Evolutionary conservation across 2,113 vertebrate genomes (phyloP).

Genomic region (Caretta caretta): DNA sequence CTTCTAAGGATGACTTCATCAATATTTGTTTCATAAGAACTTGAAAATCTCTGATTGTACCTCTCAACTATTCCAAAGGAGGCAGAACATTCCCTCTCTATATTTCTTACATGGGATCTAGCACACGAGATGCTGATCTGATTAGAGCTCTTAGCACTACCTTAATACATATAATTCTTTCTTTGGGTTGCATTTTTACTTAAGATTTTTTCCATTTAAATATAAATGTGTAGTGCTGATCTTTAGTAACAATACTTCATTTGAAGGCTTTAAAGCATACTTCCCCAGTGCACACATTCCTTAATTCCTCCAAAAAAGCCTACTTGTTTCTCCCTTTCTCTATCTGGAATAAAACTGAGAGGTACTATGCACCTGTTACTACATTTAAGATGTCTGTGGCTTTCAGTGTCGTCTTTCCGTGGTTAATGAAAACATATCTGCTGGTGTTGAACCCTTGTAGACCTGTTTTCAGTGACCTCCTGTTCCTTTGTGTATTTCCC

Average conservation of each 20-base stretch:
- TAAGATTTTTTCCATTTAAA: neutral
- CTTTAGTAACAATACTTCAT: neutral
- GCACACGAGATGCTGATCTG: neutral
- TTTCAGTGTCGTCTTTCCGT: neutral
- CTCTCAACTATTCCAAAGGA: conserved; percentile 35
- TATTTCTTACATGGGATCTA: neutral
- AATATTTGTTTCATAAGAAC: conserved; percentile 8
- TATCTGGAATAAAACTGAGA: neutral
- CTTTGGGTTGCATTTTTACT: neutral
- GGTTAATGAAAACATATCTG: neutral
- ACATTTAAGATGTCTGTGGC: neutral
- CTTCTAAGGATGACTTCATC: neutral
- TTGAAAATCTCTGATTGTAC: conserved; percentile 24
- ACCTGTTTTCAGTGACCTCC: conserved; percentile 5
- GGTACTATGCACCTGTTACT: neutral
- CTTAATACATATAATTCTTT: neutral
- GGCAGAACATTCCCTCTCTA: conserved; percentile 1
- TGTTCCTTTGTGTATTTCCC: conserved; percentile 16
- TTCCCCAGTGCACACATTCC: neutral
- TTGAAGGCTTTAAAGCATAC: neutral
- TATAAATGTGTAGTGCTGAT: neutral
- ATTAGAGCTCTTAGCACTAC: neutral
- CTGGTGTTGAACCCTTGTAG: conserved; percentile 1
- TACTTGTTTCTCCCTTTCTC: neutral
- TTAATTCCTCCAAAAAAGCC: neutral